Base-by-base conservation (phyloP, 1,140 invertebrate genomes). In the Hycleus phaleratus region DNA sequence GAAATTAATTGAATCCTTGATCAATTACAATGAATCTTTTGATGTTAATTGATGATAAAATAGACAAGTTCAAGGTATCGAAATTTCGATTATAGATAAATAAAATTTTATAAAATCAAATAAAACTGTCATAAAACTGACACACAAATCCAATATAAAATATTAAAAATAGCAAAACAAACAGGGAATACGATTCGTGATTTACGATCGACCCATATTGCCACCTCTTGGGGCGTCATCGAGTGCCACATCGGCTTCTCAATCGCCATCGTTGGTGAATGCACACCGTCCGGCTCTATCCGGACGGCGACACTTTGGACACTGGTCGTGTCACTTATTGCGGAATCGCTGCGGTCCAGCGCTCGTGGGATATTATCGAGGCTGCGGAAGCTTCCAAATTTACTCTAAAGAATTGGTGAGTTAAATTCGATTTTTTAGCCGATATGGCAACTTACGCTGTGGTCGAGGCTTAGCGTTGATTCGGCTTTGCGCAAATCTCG, bases 91-190 rank as follows among this genome's bases (percentile, higher is more conserved):
- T 18, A 18, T 18, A 18, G 12, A n/a, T n/a, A 0, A 18, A 18
- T 18, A 18, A 18, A 32, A 32, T 32, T 32, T 32, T 32, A 32
- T 32, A 32, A 32, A 32, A 32, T 32, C 4, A 3, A 32, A 32
- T 32, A 32, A 3, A 7, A 32, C 3, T 7, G 32, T 55, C 46
- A 68, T 44, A 68, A 56, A n/a, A 60, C 59, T 39, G 67, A 67
- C 3, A 90, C 87, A 67, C 90, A 90, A 25, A 85, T 84, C 90
- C 90, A 93, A 65, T 92, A 93, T 45, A 92, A 78, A 46, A 87
- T 75, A 67, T 93, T 93, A 67, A 93, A 93, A 44, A 90, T 78
- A 1, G 91, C 64, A 70, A 93, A 93, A 1, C 84, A 73, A 2
- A 85, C 66, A 0, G 91, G 91, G 70, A 93, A 93, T 2, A 88